Conservation (phyloP, 2,888 invertebrate species). For the Pherbina coryleti region DNA sequence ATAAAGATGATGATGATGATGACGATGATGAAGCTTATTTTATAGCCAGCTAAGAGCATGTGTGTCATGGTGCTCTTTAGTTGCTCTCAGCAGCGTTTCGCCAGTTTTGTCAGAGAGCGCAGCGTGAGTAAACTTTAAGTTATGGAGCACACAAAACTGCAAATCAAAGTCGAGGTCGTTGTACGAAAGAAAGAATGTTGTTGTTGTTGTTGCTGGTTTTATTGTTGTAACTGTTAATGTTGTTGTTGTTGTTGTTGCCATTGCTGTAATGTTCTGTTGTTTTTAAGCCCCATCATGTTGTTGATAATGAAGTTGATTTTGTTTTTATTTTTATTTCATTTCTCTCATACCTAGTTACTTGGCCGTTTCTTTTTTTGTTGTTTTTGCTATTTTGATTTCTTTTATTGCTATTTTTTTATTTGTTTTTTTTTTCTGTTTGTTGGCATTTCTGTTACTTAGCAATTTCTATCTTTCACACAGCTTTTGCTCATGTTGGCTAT, state of each 20-base stretch:
- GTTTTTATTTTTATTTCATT: neutral
- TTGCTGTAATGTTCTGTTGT: conserved; percentile 38
- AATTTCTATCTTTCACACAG: neutral
- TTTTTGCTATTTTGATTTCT: neutral
- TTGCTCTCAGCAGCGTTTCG: neutral
- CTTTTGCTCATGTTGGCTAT: neutral
- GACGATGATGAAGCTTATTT: conserved; percentile 32
- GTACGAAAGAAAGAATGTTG: conserved; percentile 67
- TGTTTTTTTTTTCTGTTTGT: neutral
- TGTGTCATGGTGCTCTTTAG: neutral
- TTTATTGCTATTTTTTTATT: neutral
- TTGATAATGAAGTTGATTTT: neutral
- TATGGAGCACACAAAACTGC: conserved; percentile 55
- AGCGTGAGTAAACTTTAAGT: conserved; percentile 2
- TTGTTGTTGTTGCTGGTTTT: conserved; percentile 50
- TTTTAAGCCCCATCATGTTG: neutral
- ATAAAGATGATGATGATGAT: neutral
- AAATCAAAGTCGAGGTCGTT: conserved; percentile 69
- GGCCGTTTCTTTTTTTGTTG: neutral
- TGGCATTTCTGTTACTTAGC: neutral
- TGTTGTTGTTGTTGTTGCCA: conserved; percentile 48
- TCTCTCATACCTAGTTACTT: neutral
- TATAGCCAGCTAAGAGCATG: conserved; percentile 14
- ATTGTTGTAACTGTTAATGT: conserved; percentile 41
- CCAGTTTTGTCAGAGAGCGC: conserved; percentile 27